Percentiles rank a stretch among this genome's conserved stretches.
phyloP scores from a whole-genome alignment of 2,888 invertebrate species.

The Tortrix viridana region DNA sequence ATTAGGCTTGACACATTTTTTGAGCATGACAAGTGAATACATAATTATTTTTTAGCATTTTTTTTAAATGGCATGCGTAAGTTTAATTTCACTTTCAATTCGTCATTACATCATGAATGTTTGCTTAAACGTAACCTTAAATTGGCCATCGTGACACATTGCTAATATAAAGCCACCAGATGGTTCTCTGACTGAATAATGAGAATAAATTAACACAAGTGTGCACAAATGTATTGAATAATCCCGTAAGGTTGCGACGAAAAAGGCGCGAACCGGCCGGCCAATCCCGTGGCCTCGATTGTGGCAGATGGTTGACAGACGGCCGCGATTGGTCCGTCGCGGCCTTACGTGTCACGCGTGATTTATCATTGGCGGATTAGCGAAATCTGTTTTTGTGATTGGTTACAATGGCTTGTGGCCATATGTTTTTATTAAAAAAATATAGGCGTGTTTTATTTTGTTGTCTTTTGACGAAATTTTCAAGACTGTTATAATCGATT shows the following conservation, averaged over 20 bases:
- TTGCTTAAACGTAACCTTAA: slow-evolving; percentile 15
- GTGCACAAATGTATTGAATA: slow-evolving; percentile 21
- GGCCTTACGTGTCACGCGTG: slow-evolving; percentile 32
- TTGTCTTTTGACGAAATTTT: no score
- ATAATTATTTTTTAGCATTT: no score
- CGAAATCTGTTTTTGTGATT: slow-evolving; percentile 29
- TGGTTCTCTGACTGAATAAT: slow-evolving; percentile 31
- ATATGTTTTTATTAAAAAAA: no score
- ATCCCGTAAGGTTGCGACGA: slow-evolving; percentile 29
- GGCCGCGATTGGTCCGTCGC: slow-evolving; percentile 35
- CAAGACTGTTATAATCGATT: no score
- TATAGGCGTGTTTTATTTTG: no score
- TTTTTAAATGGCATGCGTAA: no score
- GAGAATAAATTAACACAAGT: slow-evolving; percentile 32
- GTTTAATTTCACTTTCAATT: not conserved
- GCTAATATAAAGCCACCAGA: slow-evolving; percentile 22
- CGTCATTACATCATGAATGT: slow-evolving; percentile 1
- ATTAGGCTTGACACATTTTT: no score
- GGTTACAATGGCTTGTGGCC: not conserved
- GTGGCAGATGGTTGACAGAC: slow-evolving; percentile 38
- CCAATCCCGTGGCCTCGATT: slow-evolving; percentile 40
- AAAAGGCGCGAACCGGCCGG: slow-evolving; percentile 39
- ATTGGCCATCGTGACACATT: slow-evolving; percentile 18
- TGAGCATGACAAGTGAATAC: no score
- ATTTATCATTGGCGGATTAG: slow-evolving; percentile 39